Percentiles rank a stretch among this genome's conserved stretches.
Conservation (phyloP, 2,797 vertebrate genomes). For the Lutjanus campechanus region DNA sequence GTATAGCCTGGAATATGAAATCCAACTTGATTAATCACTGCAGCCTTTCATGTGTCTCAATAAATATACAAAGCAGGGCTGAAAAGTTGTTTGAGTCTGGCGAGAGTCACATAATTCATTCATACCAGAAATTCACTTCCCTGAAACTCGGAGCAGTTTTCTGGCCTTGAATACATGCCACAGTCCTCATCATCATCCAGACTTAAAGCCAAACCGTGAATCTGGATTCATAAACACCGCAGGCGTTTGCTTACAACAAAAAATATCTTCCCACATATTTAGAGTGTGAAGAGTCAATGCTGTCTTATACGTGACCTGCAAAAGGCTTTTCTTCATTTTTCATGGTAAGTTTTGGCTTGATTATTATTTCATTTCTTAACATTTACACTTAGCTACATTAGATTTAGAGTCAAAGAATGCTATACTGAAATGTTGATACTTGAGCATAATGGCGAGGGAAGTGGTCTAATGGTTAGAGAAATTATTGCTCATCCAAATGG, state of each 20-base stretch:
- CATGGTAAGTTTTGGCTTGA: background rate
- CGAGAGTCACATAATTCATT: constrained; percentile 67
- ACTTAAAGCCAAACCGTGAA: constrained; percentile 62
- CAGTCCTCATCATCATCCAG: constrained; percentile 63
- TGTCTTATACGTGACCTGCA: constrained; percentile 6
- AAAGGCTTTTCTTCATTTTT: constrained; percentile 2
- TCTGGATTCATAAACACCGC: constrained; percentile 75
- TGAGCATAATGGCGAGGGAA: background rate
- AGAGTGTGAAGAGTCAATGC: constrained; percentile 47
- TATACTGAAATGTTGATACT: background rate
- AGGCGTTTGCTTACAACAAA: constrained; percentile 64
- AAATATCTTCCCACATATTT: constrained; percentile 68
- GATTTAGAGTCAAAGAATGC: background rate
- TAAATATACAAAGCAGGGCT: constrained; percentile 74
- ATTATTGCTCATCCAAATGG: constrained; percentile 9
- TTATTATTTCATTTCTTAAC: constrained; percentile 10
- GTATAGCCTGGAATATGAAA: constrained; percentile 59
- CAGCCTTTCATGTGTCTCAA: constrained; percentile 71
- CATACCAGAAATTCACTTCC: constrained; percentile 65
- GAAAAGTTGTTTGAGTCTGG: constrained; percentile 72
- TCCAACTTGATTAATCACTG: constrained; percentile 75
- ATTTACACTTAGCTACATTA: background rate
- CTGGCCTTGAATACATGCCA: constrained; percentile 67
- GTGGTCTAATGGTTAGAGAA: background rate
- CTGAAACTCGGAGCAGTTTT: constrained; percentile 45